Percentiles rank a stretch among this genome's conserved stretches.
Evolutionary conservation across 35 echinoderm and acorn worm genomes (phyloP).

Genomic region (Eucidaris tribuloides): DNA sequence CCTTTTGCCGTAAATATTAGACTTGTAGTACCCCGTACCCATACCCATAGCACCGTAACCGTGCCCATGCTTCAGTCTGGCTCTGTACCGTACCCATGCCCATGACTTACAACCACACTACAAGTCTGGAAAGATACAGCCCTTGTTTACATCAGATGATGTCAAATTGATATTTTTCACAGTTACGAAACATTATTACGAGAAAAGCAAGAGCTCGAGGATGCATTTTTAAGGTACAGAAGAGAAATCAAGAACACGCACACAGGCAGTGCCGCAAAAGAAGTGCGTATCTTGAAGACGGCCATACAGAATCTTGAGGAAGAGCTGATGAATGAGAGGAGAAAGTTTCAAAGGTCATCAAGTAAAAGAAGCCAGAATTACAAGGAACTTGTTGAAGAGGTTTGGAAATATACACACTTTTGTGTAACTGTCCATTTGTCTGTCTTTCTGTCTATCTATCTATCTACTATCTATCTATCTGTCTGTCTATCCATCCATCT

Average conservation of each 20-base stretch:
- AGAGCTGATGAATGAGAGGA: constrained; percentile 81
- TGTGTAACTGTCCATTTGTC: no score
- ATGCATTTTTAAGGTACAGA: constrained; percentile 71
- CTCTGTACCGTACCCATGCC: no score
- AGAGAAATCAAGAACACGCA: constrained; percentile 91
- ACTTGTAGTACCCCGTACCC: no score
- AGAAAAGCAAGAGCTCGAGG: constrained; percentile 89
- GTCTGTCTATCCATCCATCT: no score
- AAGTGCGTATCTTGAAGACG: constrained; percentile 85
- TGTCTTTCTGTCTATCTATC: no score
- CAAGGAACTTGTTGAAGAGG: constrained; percentile 84
- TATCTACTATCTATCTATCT: no score
- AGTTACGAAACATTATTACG: constrained; percentile 80
- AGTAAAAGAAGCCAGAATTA: constrained; percentile 91
- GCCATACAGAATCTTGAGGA: constrained; percentile 93
- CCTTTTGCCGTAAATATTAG: no score
- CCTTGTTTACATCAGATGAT: background rate
- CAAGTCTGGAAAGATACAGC: no score
- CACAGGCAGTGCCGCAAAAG: constrained; percentile 84
- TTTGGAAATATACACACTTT: no score
- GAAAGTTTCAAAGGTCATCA: constrained; percentile 68
- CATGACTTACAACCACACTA: no score
- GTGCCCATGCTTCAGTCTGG: no score
- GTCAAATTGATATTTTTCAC: background rate
- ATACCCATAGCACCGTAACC: no score